Evolutionary conservation across 2,888 invertebrate genomes (phyloP), one percentile per base, ranked within the genome.

Genomic region (Laothoe populi): DNA sequence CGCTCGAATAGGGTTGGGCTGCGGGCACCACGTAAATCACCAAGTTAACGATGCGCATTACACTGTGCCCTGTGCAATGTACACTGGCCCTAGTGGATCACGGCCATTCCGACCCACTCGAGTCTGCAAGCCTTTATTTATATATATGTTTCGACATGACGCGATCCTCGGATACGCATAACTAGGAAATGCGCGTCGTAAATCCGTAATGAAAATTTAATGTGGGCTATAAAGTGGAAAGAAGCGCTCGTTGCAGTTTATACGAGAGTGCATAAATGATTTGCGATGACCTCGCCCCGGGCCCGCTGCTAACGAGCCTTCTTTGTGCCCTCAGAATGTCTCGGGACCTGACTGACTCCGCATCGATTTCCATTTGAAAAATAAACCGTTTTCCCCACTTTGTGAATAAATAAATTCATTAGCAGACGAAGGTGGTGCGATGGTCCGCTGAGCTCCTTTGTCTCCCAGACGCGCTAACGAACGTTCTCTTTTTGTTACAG

Each of bases 401-500:
- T 64, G 68, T 72, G 75, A 75, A 79, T 79, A 77, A 77, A 78
- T 71, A 71, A 75, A 77, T 74, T 74, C 79, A 79, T 79, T 79
- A 77, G 71, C 67, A 73, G 67, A 70, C 53, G 35, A 31, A 26
- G 16, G 49, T 68, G 65, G 66, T 70, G 72, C 73, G 16, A 31
- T 68, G 65, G 66, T 70, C 71, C 73, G 74, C 81, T 77, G 73
- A 75, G 72, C 69, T 66, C 67, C 73, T 69, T 73, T 73, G 75
- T 70, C 66, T 49, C 60, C 71, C 71, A 70, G 81, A 81, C 72
- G 73, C 77, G 87, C 88, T 92, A 90, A 92, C 83, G 84, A 90
- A 85, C 71, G 80, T 75, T 81, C 89, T 90, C 85, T 93, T 94
- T 93, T 93, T 96, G 90, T 91, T 92, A 61, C 91, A 99, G 99